Conservation (phyloP, 2,888 invertebrate genomes). For the Dasypogon diadema region DNA sequence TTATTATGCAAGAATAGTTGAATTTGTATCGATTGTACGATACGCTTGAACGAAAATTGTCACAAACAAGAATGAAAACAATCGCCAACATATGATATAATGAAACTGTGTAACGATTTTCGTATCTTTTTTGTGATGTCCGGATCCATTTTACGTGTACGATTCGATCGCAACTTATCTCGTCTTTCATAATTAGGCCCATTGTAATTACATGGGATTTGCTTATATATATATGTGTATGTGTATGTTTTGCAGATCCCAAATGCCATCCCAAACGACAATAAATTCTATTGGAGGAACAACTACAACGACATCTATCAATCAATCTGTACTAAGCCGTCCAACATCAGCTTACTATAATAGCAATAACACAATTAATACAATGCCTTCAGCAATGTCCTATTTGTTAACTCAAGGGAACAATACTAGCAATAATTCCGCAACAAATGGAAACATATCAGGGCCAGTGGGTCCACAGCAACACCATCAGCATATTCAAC, state of each 20-base stretch:
- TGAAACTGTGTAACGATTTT: too few relatives aligned
- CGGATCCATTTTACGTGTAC: too few relatives aligned
- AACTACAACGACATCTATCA: conserved; percentile 60
- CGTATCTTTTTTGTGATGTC: too few relatives aligned
- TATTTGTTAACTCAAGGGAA: conserved; percentile 57
- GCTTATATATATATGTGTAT: neutral
- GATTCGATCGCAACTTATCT: too few relatives aligned
- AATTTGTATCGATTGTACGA: too few relatives aligned
- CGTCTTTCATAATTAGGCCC: too few relatives aligned
- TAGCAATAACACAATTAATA: conserved; percentile 60
- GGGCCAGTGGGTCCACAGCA: conserved; percentile 52
- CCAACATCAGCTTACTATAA: conserved; percentile 68
- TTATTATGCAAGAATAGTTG: too few relatives aligned
- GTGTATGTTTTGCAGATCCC: conserved; percentile 60
- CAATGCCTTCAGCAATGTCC: conserved; percentile 63
- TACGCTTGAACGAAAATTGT: too few relatives aligned
- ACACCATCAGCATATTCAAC: conserved; percentile 59
- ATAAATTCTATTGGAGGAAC: conserved; percentile 59
- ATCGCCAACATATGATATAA: too few relatives aligned
- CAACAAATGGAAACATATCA: conserved; percentile 61
- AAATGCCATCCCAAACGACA: conserved; percentile 64
- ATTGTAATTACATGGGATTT: too few relatives aligned
- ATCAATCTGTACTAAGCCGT: conserved; percentile 62
- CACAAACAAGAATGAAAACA: too few relatives aligned
- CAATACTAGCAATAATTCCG: conserved; percentile 65